Evolutionary conservation across 2,888 invertebrate species (phyloP).

Genomic region (Bimastos eiseni): DNA sequence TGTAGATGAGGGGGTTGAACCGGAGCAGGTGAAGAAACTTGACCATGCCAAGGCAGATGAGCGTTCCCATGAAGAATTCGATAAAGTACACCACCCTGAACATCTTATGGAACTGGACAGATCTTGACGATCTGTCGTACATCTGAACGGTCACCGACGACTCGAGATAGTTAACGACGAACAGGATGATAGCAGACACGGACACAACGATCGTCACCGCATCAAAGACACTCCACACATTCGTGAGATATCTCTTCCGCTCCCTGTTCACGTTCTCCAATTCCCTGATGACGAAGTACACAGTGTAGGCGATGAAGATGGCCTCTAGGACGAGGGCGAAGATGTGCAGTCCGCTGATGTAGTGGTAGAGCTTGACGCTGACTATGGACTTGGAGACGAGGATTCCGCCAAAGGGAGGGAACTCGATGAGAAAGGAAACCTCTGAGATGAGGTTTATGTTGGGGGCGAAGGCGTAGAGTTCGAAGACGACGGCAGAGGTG

Average conservation of each 20-base stretch:
- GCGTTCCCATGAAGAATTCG: neutral
- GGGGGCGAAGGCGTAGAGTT: slow-evolving; percentile 24
- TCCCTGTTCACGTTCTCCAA: neutral
- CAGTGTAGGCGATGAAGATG: slow-evolving; percentile 29
- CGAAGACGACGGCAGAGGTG: slow-evolving; percentile 19
- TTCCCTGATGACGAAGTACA: slow-evolving; percentile 30
- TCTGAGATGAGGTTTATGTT: slow-evolving; percentile 34
- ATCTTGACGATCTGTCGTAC: neutral
- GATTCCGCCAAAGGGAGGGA: slow-evolving; percentile 20
- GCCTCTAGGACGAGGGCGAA: slow-evolving; percentile 35
- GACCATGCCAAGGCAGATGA: slow-evolving; percentile 26
- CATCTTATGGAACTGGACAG: neutral
- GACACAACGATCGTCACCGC: neutral
- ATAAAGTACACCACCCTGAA: neutral
- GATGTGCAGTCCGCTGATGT: slow-evolving; percentile 23
- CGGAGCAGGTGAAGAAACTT: slow-evolving; percentile 31
- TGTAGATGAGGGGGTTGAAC: slow-evolving; percentile 30
- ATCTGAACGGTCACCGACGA: neutral
- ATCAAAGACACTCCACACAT: slow-evolving; percentile 17
- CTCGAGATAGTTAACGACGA: slow-evolving; percentile 10
- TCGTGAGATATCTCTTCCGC: slow-evolving; percentile 4
- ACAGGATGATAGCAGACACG: neutral
- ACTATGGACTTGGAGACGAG: neutral
- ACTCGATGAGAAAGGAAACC: slow-evolving; percentile 22
- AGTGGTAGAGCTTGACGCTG: slow-evolving; percentile 33